Conservation (phyloP, 2,113 vertebrate genomes). For the Apaloderma vittatum region DNA sequence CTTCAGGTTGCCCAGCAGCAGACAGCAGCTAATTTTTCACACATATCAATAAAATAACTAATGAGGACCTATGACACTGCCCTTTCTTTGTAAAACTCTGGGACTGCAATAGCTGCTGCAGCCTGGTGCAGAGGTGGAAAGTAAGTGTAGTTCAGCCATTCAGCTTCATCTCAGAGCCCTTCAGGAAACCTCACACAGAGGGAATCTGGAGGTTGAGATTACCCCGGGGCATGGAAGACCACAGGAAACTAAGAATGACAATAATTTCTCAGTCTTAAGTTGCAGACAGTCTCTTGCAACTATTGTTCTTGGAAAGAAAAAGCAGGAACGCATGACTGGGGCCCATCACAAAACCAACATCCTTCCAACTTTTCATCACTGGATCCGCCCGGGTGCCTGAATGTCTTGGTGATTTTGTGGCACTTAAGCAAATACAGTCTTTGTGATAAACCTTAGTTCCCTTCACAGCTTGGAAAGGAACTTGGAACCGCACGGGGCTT, state of each 20-base stretch:
- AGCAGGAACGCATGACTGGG: background rate
- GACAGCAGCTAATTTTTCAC: background rate
- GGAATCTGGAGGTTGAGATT: background rate
- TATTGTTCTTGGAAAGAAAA: background rate
- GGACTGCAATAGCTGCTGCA: accelerated
- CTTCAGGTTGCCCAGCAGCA: background rate
- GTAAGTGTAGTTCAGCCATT: background rate
- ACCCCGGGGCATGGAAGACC: background rate
- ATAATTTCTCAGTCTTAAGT: background rate
- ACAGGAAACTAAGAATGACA: background rate
- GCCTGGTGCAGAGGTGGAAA: background rate
- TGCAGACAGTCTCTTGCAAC: background rate
- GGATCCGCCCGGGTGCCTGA: background rate
- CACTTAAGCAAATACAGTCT: background rate
- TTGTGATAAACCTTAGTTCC: too few relatives aligned
- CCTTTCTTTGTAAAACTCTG: background rate
- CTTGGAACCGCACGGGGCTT: background rate
- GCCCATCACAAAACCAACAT: background rate
- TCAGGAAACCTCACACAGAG: background rate
- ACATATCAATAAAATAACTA: background rate
- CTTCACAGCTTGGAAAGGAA: too few relatives aligned
- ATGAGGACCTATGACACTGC: background rate
- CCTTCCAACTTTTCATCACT: background rate
- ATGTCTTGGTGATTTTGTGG: background rate
- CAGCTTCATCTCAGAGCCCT: background rate